Evolutionary conservation across 2,888 invertebrate genomes (phyloP).

Genomic region (Hydropsyche betteni): DNA sequence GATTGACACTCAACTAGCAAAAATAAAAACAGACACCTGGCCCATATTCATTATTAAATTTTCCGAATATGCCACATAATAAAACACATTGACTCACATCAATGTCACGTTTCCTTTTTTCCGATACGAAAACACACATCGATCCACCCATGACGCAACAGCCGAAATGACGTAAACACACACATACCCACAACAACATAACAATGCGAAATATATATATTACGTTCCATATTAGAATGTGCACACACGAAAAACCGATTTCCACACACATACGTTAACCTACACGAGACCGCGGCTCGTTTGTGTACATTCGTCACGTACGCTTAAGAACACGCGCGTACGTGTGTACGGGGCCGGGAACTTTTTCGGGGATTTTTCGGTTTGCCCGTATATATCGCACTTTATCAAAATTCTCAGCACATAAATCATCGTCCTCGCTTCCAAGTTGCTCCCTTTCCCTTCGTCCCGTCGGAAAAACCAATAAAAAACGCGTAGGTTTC

Average conservation of each 20-base stretch:
- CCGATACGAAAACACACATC: too few relatives aligned
- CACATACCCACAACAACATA: too few relatives aligned
- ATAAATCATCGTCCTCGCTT: slow-evolving; percentile 40
- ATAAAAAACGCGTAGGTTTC: slow-evolving; percentile 33
- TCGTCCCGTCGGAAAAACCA: slow-evolving; percentile 35
- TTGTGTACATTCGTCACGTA: slow-evolving; percentile 11
- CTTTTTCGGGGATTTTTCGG: slow-evolving; percentile 2
- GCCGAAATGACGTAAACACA: too few relatives aligned
- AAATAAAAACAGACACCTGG: too few relatives aligned
- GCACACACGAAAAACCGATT: neutral
- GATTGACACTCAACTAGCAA: too few relatives aligned
- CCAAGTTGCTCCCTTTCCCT: too few relatives aligned
- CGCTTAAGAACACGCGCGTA: slow-evolving; percentile 8
- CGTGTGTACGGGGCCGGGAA: neutral
- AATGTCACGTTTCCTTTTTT: too few relatives aligned
- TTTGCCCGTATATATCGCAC: slow-evolving; percentile 15
- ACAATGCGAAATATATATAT: too few relatives aligned
- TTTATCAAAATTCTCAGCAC: slow-evolving; percentile 35
- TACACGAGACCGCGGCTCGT: neutral
- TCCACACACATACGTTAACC: slow-evolving; percentile 3
- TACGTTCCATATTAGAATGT: too few relatives aligned
- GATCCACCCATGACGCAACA: too few relatives aligned
- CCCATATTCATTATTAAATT: neutral
- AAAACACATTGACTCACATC: too few relatives aligned
- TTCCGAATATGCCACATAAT: too few relatives aligned